Conservation (phyloP, 2,113 vertebrate genomes). For the Centrocercus urophasianus region DNA sequence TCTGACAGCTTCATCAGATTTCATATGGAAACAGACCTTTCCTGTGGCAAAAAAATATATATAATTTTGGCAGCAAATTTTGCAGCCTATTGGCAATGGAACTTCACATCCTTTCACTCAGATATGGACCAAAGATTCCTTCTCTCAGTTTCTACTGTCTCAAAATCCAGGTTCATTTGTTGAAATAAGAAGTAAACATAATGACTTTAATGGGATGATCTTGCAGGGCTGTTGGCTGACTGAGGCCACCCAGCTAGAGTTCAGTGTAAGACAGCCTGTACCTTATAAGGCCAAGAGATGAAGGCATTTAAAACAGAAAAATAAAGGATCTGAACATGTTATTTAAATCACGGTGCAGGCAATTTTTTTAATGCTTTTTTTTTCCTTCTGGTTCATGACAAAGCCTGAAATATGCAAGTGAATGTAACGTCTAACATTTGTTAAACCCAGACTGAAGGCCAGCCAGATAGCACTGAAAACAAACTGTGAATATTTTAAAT, state of each 20-base stretch:
- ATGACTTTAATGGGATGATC: conserved; percentile 67
- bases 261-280: conserved; percentile 48
- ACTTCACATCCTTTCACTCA: background rate
- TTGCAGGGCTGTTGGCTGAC: conserved; percentile 56
- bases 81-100: background rate
- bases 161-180: conserved; percentile 70
- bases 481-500: conserved; percentile 73
- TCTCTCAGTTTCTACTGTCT: background rate
- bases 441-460: conserved; percentile 63
- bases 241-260: conserved; percentile 71
- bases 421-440: conserved; percentile 52
- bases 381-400: conserved; percentile 50
- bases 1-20: background rate
- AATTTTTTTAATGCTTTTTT: background rate
- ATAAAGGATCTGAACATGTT: conserved; percentile 50
- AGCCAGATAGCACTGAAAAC: conserved; percentile 68
- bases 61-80: background rate
- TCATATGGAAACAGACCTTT: background rate
- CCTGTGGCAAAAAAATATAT: background rate
- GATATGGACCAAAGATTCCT: background rate
- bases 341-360: conserved; percentile 52
- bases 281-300: conserved; percentile 73
- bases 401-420: conserved; percentile 63
- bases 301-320: conserved; percentile 64
- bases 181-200: conserved; percentile 74